phyloP scores from a whole-genome alignment of 35 echinoderm and acorn worm genomes.

The Acanthaster planci region DNA sequence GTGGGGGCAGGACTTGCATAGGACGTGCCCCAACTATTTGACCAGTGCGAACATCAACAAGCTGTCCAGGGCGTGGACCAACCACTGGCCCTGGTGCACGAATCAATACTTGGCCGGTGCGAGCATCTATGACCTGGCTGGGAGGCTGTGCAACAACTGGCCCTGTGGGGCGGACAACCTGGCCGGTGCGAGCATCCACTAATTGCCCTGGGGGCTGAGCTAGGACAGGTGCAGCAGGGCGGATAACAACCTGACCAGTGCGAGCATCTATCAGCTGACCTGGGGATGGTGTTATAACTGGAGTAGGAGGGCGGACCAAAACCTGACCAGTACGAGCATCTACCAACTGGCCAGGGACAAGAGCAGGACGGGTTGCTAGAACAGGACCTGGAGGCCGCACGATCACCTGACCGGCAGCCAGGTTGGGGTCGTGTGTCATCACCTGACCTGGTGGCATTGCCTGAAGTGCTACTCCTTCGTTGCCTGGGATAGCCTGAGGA shows the following conservation, averaged over 20 bases:
- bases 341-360: not conserved
- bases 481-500: constrained; percentile 14
- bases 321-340: not conserved
- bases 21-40: not conserved
- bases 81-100: not conserved
- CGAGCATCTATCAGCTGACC: constrained; percentile 21
- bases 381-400: not conserved
- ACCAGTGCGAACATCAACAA: constrained; percentile 22
- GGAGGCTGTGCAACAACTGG: not conserved
- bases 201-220: no score
- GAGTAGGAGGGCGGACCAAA: constrained; percentile 18
- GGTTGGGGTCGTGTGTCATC: not conserved
- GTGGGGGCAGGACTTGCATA: constrained; percentile 3
- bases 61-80: not conserved
- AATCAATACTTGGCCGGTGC: not conserved
- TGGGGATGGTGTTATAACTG: not conserved
- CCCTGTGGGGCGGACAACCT: not conserved
- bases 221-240: no score
- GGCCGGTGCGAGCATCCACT: not conserved
- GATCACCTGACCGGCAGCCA: not conserved
- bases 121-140: not conserved
- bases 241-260: not conserved
- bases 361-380: no score
- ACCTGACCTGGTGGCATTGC: not conserved
- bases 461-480: not conserved